Conservation (phyloP, 2,113 vertebrate genomes). For the Argyrosomus japonicus region DNA sequence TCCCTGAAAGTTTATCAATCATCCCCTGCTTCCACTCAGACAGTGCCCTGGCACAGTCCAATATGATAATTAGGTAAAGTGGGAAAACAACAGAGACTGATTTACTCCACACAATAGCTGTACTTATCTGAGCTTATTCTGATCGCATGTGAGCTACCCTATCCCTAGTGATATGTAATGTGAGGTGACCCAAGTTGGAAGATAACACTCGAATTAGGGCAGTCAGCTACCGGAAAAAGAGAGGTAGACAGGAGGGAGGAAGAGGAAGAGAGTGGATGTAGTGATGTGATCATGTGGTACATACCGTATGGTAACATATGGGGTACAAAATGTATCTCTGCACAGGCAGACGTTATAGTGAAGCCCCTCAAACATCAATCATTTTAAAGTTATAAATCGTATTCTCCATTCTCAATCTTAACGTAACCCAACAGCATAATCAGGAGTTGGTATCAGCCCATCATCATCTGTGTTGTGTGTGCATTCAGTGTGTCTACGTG, state of each 20-base stretch:
- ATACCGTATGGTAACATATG: neutral
- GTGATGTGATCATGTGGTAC: neutral
- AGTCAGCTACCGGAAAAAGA: slow-evolving; percentile 54
- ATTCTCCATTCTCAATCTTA: neutral
- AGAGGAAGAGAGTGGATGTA: neutral
- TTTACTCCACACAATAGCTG: slow-evolving; percentile 63
- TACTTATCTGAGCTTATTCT: slow-evolving; percentile 59
- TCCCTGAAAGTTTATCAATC: neutral
- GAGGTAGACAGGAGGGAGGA: slow-evolving; percentile 12
- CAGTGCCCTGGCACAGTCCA: slow-evolving; percentile 25
- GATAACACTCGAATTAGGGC: slow-evolving; percentile 46
- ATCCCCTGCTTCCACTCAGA: slow-evolving; percentile 19
- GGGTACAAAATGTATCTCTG: neutral
- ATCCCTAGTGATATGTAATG: slow-evolving; percentile 70
- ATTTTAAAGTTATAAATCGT: neutral
- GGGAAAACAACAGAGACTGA: slow-evolving; percentile 61
- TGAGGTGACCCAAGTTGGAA: slow-evolving; percentile 75
- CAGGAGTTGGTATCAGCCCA: neutral
- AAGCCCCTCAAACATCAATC: neutral
- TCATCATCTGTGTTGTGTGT: neutral
- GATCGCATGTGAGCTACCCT: slow-evolving; percentile 69
- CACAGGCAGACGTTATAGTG: neutral
- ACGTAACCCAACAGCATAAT: neutral
- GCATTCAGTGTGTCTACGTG: neutral
- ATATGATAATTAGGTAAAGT: slow-evolving; percentile 63